A percentile compares a stretch with the other conserved stretches of the same genome.
phyloP scores from a whole-genome alignment of 2,797 vertebrate species.

The Echeneis naucrates region DNA sequence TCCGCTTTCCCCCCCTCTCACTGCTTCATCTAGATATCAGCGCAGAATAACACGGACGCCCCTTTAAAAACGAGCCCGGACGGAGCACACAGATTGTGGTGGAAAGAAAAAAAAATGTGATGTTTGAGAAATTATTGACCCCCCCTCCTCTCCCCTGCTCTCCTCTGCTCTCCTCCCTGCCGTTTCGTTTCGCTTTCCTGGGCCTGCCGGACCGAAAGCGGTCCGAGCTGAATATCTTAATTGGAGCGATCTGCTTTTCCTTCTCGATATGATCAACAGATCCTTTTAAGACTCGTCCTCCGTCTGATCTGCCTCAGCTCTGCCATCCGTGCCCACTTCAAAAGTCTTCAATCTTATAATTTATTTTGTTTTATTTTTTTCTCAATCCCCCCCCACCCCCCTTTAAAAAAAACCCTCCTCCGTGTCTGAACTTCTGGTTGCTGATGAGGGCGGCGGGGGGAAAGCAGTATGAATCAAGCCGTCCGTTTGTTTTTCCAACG shows the following conservation, averaged over 20 bases:
- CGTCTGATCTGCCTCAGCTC: slow-evolving; percentile 65
- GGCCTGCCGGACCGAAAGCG: slow-evolving; percentile 42
- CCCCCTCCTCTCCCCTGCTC: slow-evolving; percentile 20
- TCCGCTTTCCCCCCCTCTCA: slow-evolving; percentile 28
- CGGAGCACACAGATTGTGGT: slow-evolving; percentile 53
- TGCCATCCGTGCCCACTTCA: slow-evolving; percentile 58
- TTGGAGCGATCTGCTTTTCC: slow-evolving; percentile 76
- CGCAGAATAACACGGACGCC: slow-evolving; percentile 17
- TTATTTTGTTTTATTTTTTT: slow-evolving; percentile 15
- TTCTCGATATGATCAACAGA: slow-evolving; percentile 81
- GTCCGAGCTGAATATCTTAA: slow-evolving; percentile 67
- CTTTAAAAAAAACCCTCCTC: slow-evolving; percentile 15
- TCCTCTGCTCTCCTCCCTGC: no score
- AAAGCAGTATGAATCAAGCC: slow-evolving; percentile 49
- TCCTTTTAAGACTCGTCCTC: slow-evolving; percentile 74
- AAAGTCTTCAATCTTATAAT: slow-evolving; percentile 52
- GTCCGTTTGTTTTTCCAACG: slow-evolving; percentile 73
- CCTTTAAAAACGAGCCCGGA: slow-evolving; percentile 52
- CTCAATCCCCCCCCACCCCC: no score
- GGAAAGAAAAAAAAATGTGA: slow-evolving; percentile 47
- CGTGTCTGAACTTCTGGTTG: slow-evolving; percentile 38
- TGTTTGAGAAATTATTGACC: slow-evolving; percentile 60
- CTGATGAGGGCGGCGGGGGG: slow-evolving; percentile 23
- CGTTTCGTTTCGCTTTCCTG: slow-evolving; percentile 59
- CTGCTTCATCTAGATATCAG: slow-evolving; percentile 68